Conservation (phyloP, 2,113 vertebrate species). For the Halcyon senegalensis region DNA sequence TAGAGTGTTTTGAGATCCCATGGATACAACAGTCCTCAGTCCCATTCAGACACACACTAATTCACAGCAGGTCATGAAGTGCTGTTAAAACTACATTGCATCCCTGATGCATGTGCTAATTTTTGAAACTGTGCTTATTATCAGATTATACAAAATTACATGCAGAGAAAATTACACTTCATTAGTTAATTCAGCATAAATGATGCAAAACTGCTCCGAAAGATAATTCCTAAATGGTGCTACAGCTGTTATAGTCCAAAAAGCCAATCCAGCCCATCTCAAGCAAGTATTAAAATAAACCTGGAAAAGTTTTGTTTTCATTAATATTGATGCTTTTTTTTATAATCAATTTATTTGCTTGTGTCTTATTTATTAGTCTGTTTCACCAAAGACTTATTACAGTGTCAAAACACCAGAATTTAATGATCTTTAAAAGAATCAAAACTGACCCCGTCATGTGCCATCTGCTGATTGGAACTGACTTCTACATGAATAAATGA, state of each 20-base stretch:
- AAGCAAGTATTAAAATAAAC: background rate
- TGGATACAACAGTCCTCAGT: conserved; percentile 18
- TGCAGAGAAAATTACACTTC: conserved; percentile 46
- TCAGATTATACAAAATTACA: conserved; percentile 63
- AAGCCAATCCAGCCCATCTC: background rate
- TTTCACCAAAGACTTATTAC: background rate
- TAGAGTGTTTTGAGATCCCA: background rate
- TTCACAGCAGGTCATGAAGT: background rate
- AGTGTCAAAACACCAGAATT: background rate
- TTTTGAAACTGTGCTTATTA: conserved; percentile 37
- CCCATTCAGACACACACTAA: conserved; percentile 13
- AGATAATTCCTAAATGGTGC: conserved; percentile 14
- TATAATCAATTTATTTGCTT: background rate
- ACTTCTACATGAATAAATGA: background rate
- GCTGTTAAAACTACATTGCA: background rate
- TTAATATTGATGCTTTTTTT: background rate
- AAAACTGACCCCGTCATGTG: background rate
- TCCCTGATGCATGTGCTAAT: background rate
- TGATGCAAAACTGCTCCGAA: conserved; percentile 7
- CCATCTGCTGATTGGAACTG: background rate
- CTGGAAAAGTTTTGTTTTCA: background rate
- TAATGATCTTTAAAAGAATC: background rate
- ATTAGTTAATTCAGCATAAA: conserved; percentile 44
- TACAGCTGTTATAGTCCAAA: background rate
- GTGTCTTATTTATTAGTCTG: background rate